These are phyloP conservation scores for Ephestia elutella DNA, from an alignment of 1,140 invertebrate genomes.

Conservation along the genomic window DNA sequence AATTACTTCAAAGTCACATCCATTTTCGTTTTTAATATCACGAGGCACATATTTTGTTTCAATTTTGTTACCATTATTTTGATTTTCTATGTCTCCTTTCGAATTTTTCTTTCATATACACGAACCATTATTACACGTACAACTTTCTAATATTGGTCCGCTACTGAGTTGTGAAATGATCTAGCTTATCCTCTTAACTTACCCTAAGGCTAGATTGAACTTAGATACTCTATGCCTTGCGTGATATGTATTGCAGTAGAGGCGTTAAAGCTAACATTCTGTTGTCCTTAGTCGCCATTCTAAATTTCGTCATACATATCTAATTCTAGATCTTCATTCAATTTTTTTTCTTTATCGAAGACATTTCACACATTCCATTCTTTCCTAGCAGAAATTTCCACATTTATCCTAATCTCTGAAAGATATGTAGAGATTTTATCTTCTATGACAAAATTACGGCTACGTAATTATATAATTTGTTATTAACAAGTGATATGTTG, in stretches of 20 bases:
- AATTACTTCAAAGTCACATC: neutral
- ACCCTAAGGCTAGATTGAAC: conserved; percentile 66
- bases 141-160: conserved; percentile 74
- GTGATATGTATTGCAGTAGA: conserved; percentile 72
- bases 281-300: conserved; percentile 26
- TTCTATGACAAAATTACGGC: conserved; percentile 62
- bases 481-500: conserved; percentile 74
- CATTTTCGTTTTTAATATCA: conserved; percentile 6
- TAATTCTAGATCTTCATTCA: conserved; percentile 4
- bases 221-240: conserved; percentile 67
- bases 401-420: conserved; percentile 35
- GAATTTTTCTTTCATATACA: conserved; percentile 11
- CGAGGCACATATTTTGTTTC: conserved; percentile 4
- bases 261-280: conserved; percentile 62
- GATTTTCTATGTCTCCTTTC: conserved; percentile 8
- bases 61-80: conserved; percentile 5
- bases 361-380: conserved; percentile 15
- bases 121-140: conserved; percentile 50
- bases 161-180: conserved; percentile 69
- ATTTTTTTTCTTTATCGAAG: conserved; percentile 6
- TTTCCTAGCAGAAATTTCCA: conserved; percentile 19
- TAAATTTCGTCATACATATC: conserved; percentile 19
- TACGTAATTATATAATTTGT: conserved; percentile 67
- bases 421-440: conserved; percentile 68
- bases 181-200: conserved; percentile 63